phyloP scores from a whole-genome alignment of 2,113 vertebrate genomes.

The Trematomus loennbergii region DNA sequence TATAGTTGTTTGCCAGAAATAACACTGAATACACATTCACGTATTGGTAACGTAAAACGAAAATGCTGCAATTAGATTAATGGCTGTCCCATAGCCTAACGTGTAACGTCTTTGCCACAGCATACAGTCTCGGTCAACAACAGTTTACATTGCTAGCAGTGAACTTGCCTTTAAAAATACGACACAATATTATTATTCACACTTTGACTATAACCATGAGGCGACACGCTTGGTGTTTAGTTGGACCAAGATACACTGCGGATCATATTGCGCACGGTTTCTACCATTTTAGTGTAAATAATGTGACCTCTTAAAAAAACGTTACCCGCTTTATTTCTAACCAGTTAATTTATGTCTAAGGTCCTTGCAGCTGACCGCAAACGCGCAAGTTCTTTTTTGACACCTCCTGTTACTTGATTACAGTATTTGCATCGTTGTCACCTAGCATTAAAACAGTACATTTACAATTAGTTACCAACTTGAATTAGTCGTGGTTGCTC shows the following conservation, averaged over 20 bases:
- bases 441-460: not conserved
- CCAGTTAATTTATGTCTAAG: conserved; percentile 5
- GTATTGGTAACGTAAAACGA: not conserved
- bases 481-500: conserved; percentile 25
- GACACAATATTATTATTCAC: not conserved
- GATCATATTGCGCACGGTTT: conserved; percentile 71
- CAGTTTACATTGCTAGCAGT: conserved; percentile 22
- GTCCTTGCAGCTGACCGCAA: conserved; percentile 12
- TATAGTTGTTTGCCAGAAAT: not conserved
- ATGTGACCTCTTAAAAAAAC: conserved; percentile 10
- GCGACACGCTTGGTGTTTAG: conserved; percentile 33
- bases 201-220: not conserved
- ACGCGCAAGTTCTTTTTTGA: not conserved
- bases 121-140: conserved; percentile 31
- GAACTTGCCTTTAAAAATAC: conserved; percentile 15
- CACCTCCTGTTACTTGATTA: not conserved
- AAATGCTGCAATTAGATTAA: conserved; percentile 41
- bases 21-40: not conserved
- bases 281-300: conserved; percentile 44
- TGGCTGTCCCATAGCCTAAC: conserved; percentile 7
- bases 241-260: conserved; percentile 67
- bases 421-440: conserved; percentile 5
- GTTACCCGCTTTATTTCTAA: conserved; percentile 42
- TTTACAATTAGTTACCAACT: conserved; percentile 34
- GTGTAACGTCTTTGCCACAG: conserved; percentile 25